These are phyloP conservation scores for Salpingus planirostris DNA, from an alignment of 2,888 invertebrate species.

Conservation along the genomic window DNA sequence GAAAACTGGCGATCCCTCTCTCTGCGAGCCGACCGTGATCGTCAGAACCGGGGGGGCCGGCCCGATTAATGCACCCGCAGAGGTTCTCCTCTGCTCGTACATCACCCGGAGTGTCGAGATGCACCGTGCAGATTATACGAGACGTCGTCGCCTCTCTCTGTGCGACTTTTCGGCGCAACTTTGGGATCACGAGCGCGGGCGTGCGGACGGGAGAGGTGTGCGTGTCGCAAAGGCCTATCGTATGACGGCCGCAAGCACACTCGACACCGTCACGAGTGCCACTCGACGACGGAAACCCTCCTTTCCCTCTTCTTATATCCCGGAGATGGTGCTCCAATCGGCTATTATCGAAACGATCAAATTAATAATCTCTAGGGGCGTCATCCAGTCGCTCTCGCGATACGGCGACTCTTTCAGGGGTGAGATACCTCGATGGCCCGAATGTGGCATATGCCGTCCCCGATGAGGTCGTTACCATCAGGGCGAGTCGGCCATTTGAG, in stretches of 20 bases:
- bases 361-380: too few relatives aligned
- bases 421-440: too few relatives aligned
- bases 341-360: too few relatives aligned
- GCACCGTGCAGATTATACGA: slow-evolving; percentile 11
- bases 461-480: too few relatives aligned
- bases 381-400: too few relatives aligned
- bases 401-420: too few relatives aligned
- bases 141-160: slow-evolving; percentile 8
- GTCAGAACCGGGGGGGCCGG: slow-evolving; percentile 1
- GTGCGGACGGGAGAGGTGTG: slow-evolving; percentile 16
- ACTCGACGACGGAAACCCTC: slow-evolving; percentile 34
- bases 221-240: slow-evolving; percentile 27
- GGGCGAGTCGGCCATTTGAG: too few relatives aligned
- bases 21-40: not conserved
- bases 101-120: slow-evolving; percentile 12
- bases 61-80: slow-evolving; percentile 10
- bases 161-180: slow-evolving; percentile 6
- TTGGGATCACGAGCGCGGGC: not conserved
- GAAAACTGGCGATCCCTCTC: too few relatives aligned
- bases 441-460: too few relatives aligned
- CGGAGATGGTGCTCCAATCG: too few relatives aligned
- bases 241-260: slow-evolving; percentile 30
- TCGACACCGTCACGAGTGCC: slow-evolving; percentile 31
- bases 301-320: too few relatives aligned
- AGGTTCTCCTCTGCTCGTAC: too few relatives aligned